Base-by-base conservation (phyloP, 1,140 invertebrate genomes). In the Leptoteleia sp. region DNA sequence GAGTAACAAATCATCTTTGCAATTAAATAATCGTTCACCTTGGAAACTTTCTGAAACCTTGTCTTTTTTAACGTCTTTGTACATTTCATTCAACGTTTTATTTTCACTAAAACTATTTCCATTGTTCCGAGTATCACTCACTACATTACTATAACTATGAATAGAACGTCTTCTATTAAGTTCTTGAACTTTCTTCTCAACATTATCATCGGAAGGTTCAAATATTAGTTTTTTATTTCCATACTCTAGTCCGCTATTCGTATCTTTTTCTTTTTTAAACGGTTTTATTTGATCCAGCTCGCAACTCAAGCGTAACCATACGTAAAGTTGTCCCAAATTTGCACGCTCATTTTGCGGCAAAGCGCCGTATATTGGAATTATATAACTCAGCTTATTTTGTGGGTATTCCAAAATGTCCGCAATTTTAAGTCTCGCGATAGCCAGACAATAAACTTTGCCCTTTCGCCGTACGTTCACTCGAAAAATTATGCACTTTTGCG, bases 341-440 rank as follows among this genome's bases (percentile, higher is more conserved):
- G 38, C 25, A 4, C 65, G 64, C 4, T 59, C 31, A 15, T 61
- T 71, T 22, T 67, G 70, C n/a, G 77, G 29, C 6, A 79, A 31
- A 1, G 62, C 25, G 25, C 84, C 71, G 5, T 81, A 79, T 12
- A 88, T 43, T 1, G 82, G 80, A 0, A 80, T 67, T 1, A 85
- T 61, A 1, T 86, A 88, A 38, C 83, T 82, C 16, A 87, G 25
- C 16, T 88, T 88, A 15, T 85, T 87, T 50, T 87, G 84, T 0
- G 87, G 85, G 80, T 88, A 85, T 57, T 85, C 77, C 5, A 88
- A 25, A 17, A 87, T 85, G 22, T 88, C 82, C 54, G 82, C 80
- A 33, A 87, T 48, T 47, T 72, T 79, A 1, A 87, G 67, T 54
- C 82, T 83, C 1, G 80, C 86, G 4, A 57, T 29, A 4, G 83